Percentiles rank a stretch among this genome's conserved stretches.
Conservation (phyloP, 35 echinoderm and acorn worm genomes). For the Eucidaris tribuloides region DNA sequence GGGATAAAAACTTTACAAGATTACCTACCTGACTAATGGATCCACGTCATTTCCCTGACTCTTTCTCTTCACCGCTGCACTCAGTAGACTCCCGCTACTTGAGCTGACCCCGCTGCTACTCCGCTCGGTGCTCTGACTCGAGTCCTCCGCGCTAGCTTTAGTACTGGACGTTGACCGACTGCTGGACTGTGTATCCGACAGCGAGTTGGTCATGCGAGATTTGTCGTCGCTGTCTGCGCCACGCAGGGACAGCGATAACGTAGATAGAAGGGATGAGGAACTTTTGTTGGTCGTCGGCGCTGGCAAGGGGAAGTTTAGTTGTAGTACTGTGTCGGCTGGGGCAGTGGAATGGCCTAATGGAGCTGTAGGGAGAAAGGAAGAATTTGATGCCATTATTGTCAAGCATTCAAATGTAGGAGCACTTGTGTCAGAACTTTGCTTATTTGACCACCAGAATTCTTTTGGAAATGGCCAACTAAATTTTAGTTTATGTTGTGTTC, state of each 20-base stretch:
- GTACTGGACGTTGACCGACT: no score
- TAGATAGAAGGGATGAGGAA: background rate
- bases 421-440: background rate
- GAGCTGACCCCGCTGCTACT: no score
- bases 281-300: background rate
- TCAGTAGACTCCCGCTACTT: no score
- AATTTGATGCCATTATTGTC: background rate
- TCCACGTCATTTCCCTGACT: constrained; percentile 29
- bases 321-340: constrained; percentile 90
- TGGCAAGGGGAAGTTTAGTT: constrained; percentile 86
- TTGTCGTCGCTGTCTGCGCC: no score
- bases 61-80: constrained; percentile 26
- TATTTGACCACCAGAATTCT: background rate
- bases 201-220: no score
- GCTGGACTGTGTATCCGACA: no score
- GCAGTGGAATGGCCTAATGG: constrained; percentile 96
- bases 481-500: background rate
- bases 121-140: no score
- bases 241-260: no score
- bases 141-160: background rate
- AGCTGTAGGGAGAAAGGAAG: constrained; percentile 32
- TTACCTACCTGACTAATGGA: constrained; percentile 19
- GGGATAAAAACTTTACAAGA: background rate
- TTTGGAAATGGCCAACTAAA: background rate
- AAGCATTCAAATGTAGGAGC: no score